Conservation (phyloP, 2,797 vertebrate genomes). For the Lepilemur ruficaudatus region DNA sequence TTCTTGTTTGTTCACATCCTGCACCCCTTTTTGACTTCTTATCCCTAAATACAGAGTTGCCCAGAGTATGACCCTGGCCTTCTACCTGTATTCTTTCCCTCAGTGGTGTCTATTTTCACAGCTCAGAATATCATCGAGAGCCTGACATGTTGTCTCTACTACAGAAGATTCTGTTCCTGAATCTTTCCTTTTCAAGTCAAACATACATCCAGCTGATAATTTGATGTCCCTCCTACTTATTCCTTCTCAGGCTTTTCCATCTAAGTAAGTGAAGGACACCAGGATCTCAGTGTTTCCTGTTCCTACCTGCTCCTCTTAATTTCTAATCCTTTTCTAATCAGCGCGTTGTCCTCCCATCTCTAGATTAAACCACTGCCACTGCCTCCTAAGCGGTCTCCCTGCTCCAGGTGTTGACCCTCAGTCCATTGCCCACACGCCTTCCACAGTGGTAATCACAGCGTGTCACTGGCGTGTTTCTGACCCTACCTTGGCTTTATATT, state of each 20-base stretch:
- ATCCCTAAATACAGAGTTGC: background rate
- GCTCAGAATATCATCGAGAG: background rate
- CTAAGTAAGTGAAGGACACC: background rate
- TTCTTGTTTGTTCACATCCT: too few relatives aligned
- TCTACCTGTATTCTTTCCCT: background rate
- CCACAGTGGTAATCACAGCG: background rate
- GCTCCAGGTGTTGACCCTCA: background rate
- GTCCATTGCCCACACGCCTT: background rate
- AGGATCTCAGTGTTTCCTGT: background rate
- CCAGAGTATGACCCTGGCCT: background rate
- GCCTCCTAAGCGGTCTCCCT: background rate
- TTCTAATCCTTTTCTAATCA: background rate
- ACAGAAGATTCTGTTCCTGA: background rate
- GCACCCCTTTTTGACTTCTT: too few relatives aligned
- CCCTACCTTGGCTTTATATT: background rate
- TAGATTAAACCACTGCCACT: background rate
- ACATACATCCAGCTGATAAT: background rate
- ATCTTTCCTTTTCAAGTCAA: background rate
- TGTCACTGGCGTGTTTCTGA: background rate
- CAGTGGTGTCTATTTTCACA: background rate
- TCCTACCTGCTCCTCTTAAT: background rate
- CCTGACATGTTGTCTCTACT: background rate
- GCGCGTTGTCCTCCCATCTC: background rate
- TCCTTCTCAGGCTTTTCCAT: background rate
- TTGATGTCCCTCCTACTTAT: background rate